Evolutionary conservation across 2,113 vertebrate genomes (phyloP).

Genomic region (Indicator indicator): DNA sequence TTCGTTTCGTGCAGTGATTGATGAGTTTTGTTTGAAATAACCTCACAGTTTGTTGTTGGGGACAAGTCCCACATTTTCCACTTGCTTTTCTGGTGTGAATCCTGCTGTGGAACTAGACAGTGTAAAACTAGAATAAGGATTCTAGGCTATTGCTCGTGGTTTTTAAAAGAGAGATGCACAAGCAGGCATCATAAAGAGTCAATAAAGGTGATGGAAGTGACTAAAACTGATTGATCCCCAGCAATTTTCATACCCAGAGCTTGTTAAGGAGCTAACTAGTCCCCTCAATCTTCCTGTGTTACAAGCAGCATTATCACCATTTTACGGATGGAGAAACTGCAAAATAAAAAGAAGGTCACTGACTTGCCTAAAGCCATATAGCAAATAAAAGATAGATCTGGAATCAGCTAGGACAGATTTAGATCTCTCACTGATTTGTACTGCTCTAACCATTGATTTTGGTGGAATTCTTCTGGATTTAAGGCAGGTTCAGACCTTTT

Average conservation of each 20-base stretch:
- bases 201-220: not conserved
- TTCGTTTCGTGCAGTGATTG: not conserved
- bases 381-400: slow-evolving; percentile 70
- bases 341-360: slow-evolving; percentile 72
- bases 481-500: not conserved
- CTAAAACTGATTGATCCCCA: not conserved
- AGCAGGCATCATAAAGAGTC: not conserved
- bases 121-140: not conserved
- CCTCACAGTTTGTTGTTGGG: not conserved
- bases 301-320: slow-evolving; percentile 50
- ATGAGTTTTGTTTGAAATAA: slow-evolving; percentile 1
- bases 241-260: not conserved
- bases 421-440: slow-evolving; percentile 59
- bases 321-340: slow-evolving; percentile 65
- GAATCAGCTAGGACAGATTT: slow-evolving; percentile 71
- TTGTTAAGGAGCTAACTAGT: not conserved
- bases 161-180: not conserved
- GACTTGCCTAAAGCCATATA: slow-evolving; percentile 67
- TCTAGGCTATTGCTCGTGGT: not conserved
- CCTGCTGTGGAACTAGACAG: not conserved
- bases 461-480: slow-evolving; percentile 17
- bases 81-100: not conserved
- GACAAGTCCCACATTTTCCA: not conserved
- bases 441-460: slow-evolving; percentile 36
- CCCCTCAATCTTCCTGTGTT: not conserved